Percentiles rank a stretch among this genome's conserved stretches.
These are phyloP conservation scores for Phyllotis vaccarum DNA, from an alignment of 2,797 vertebrate genomes.

Conservation along the genomic window DNA sequence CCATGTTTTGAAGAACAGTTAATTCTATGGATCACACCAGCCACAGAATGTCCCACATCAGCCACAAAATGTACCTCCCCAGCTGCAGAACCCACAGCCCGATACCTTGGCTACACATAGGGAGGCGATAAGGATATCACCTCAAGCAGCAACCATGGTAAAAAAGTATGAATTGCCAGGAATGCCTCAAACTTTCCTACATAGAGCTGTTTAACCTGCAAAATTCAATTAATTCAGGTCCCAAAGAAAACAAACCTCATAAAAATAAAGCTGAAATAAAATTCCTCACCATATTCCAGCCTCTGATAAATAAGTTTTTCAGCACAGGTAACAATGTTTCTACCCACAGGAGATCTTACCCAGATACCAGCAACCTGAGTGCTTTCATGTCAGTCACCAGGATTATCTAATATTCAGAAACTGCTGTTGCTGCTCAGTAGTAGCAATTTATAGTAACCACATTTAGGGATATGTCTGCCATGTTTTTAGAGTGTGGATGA, in stretches of 20 bases:
- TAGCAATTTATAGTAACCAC: neutral
- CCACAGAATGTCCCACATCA: neutral
- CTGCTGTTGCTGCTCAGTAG: neutral
- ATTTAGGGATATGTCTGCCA: neutral
- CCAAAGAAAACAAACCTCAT: neutral
- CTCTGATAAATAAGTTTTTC: neutral
- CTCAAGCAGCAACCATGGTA: neutral
- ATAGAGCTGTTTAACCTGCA: neutral
- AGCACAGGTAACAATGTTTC: neutral
- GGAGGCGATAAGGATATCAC: neutral
- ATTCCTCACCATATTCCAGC: neutral
- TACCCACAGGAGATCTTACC: neutral
- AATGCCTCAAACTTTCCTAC: neutral
- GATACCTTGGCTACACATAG: neutral
- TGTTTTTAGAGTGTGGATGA: neutral
- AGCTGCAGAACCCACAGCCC: neutral
- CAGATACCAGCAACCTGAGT: neutral
- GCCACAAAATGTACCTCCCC: neutral
- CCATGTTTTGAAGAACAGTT: neutral
- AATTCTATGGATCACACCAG: neutral
- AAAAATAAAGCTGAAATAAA: conserved; percentile 2
- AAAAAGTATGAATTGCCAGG: neutral
- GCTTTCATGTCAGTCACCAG: neutral
- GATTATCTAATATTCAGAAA: conserved; percentile 8
- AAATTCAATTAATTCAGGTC: neutral